phyloP scores from a whole-genome alignment of 2,797 vertebrate genomes.

The Channa striata region DNA sequence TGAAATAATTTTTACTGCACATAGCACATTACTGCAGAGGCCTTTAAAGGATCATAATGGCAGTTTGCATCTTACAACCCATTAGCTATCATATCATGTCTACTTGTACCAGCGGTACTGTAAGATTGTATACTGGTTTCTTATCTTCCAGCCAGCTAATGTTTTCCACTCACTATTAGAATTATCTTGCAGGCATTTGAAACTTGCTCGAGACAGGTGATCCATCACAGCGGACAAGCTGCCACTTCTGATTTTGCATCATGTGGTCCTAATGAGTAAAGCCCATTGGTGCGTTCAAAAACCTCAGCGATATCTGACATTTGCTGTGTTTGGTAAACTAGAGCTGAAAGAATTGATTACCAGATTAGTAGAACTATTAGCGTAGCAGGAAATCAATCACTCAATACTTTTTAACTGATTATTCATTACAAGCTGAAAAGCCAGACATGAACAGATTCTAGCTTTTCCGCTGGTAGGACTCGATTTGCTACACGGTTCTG shows the following conservation, averaged over 20 bases:
- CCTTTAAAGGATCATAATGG: slow-evolving; percentile 47
- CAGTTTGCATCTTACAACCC: slow-evolving; percentile 48
- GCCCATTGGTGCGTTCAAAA: slow-evolving; percentile 13
- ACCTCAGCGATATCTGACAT: not conserved
- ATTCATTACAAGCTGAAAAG: slow-evolving; percentile 1
- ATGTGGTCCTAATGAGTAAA: slow-evolving; percentile 32
- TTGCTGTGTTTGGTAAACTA: slow-evolving; percentile 10
- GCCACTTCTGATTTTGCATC: slow-evolving; percentile 42
- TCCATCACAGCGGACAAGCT: slow-evolving; percentile 53
- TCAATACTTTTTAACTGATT: not conserved
- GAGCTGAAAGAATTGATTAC: not conserved
- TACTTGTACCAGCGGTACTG: slow-evolving; percentile 13
- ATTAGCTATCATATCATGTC: slow-evolving; percentile 48
- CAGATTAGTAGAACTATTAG: not conserved
- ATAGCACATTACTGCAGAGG: slow-evolving; percentile 27
- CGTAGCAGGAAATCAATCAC: not conserved
- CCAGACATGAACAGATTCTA: slow-evolving; percentile 2
- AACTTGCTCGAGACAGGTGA: slow-evolving; percentile 54
- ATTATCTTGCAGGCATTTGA: slow-evolving; percentile 51
- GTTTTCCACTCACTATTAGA: slow-evolving; percentile 63
- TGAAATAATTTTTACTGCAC: slow-evolving; percentile 29
- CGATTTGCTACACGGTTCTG: not conserved
- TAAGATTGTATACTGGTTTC: slow-evolving; percentile 62
- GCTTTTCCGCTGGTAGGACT: not conserved
- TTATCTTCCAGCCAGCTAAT: slow-evolving; percentile 49